Conservation (phyloP, 2,113 vertebrate genomes). For the Pan paniscus region DNA sequence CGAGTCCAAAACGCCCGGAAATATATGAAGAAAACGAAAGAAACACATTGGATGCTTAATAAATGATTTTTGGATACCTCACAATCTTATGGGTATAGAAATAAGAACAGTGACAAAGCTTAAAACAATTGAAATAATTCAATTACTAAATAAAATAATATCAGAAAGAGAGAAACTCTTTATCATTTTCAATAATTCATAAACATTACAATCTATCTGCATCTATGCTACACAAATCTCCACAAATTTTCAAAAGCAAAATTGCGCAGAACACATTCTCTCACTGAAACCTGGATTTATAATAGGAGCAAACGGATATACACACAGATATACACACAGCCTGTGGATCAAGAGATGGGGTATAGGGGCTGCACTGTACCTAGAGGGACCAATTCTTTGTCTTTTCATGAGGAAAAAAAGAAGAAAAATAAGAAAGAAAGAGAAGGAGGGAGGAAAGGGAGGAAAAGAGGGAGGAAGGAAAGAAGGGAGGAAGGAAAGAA, state of each 20-base stretch:
- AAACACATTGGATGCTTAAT: accelerated
- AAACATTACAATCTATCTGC: accelerated
- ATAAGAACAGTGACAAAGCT: not conserved
- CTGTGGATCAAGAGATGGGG: too few relatives aligned
- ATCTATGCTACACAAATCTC: not conserved
- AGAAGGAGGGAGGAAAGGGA: too few relatives aligned
- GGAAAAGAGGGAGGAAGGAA: accelerated
- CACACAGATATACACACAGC: too few relatives aligned
- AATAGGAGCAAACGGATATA: not conserved
- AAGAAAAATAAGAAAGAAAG: too few relatives aligned
- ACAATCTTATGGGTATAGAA: not conserved
- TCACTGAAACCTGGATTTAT: too few relatives aligned
- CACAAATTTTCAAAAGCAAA: not conserved
- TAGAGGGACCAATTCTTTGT: accelerated
- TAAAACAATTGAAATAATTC: accelerated
- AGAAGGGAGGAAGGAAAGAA: accelerated
- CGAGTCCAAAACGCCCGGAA: not conserved
- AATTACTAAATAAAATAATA: not conserved
- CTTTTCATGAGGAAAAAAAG: too few relatives aligned
- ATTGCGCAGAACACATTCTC: accelerated
- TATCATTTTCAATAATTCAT: not conserved
- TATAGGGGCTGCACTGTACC: accelerated
- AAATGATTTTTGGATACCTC: accelerated
- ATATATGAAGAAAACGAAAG: not conserved
- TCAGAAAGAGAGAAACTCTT: not conserved